Evolutionary conservation across 2,797 vertebrate species (phyloP).

Genomic region (Anas georgica): DNA sequence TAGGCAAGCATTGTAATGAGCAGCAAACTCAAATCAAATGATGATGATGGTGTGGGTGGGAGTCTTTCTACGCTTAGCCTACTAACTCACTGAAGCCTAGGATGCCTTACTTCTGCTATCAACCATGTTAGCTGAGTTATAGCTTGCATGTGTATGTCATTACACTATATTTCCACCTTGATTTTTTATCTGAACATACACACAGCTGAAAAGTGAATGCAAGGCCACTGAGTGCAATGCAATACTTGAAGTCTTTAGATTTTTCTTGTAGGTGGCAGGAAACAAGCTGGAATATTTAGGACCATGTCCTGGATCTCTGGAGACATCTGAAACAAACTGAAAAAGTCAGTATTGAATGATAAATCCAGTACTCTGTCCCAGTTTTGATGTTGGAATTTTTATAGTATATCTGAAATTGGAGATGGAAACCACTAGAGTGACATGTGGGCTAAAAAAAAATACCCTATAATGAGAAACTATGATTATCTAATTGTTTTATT

Average conservation of each 20-base stretch:
- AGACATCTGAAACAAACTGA: background rate
- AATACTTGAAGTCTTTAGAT: background rate
- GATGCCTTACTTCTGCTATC: background rate
- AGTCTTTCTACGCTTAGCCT: background rate
- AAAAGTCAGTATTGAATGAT: background rate
- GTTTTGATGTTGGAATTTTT: background rate
- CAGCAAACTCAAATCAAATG: background rate
- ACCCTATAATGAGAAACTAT: background rate
- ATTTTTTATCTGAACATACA: background rate
- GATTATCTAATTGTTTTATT: background rate
- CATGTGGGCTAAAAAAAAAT: background rate
- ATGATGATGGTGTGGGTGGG: background rate
- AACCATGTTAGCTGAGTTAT: background rate
- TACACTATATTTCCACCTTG: background rate
- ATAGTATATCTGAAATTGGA: background rate
- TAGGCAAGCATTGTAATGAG: rapidly evolving
- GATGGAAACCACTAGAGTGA: background rate
- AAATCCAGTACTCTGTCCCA: background rate
- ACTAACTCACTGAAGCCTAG: background rate
- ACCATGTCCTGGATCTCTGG: background rate
- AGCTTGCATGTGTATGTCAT: background rate
- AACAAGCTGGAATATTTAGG: background rate
- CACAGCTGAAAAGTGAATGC: rapidly evolving
- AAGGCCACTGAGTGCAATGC: rapidly evolving
- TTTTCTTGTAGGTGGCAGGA: background rate